Conservation (phyloP, 2,888 invertebrate genomes). For the Noctua janthina region DNA sequence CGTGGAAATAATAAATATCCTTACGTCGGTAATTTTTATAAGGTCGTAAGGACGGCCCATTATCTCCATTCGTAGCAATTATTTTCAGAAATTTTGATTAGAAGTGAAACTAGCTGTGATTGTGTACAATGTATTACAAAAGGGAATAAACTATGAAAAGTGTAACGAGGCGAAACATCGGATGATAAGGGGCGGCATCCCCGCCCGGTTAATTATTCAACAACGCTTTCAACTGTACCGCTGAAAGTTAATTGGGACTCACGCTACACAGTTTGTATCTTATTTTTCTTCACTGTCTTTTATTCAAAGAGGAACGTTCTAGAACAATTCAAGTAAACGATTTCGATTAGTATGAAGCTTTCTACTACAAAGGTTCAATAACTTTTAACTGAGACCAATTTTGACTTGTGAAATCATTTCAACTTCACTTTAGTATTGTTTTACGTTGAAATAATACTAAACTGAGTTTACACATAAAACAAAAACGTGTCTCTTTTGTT, state of each 20-base stretch:
- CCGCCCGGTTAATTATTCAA: constrained; percentile 83
- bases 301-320: constrained; percentile 68
- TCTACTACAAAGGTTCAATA: constrained; percentile 24
- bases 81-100: constrained; percentile 51
- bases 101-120: constrained; percentile 43
- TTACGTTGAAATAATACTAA: constrained; percentile 15
- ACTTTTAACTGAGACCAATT: constrained; percentile 16
- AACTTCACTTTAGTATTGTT: constrained; percentile 9
- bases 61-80: constrained; percentile 36
- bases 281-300: constrained; percentile 75
- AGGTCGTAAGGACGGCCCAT: constrained; percentile 1
- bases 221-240: constrained; percentile 79
- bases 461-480: not conserved
- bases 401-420: constrained; percentile 2
- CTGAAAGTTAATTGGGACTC: constrained; percentile 83
- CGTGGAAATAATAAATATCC: constrained; percentile 57
- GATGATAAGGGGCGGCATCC: constrained; percentile 81
- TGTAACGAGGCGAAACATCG: constrained; percentile 80
- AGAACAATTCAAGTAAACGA: constrained; percentile 46
- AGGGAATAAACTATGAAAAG: constrained; percentile 78
- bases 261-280: constrained; percentile 74
- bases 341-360: constrained; percentile 29
- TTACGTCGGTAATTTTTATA: constrained; percentile 30
- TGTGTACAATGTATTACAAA: constrained; percentile 66
- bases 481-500: not conserved